phyloP scores from a whole-genome alignment of 2,888 invertebrate genomes.

The Cataglyphis cursor region DNA sequence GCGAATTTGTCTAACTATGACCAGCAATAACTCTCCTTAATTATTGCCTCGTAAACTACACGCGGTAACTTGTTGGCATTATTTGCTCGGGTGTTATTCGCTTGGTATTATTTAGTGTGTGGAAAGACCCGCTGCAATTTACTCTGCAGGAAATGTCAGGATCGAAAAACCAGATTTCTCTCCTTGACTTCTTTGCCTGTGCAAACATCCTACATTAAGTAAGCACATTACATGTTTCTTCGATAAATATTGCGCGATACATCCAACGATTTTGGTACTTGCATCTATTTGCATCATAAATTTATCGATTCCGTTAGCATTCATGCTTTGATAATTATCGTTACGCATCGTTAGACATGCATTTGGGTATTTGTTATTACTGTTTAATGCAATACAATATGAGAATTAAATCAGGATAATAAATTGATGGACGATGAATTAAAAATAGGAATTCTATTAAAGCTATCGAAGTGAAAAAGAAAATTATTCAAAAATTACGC shows the following conservation, averaged over 20 bases:
- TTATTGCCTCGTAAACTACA: slow-evolving; percentile 29
- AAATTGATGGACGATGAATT: slow-evolving; percentile 27
- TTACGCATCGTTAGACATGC: neutral
- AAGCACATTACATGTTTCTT: slow-evolving; percentile 6
- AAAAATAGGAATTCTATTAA: slow-evolving; percentile 23
- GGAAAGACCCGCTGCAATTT: slow-evolving; percentile 40
- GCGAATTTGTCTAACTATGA: slow-evolving; percentile 18
- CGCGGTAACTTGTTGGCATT: slow-evolving; percentile 7
- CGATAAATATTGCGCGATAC: neutral
- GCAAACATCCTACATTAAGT: slow-evolving; percentile 1
- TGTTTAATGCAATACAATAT: neutral
- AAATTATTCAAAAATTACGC: slow-evolving; percentile 29
- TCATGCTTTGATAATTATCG: slow-evolving; percentile 18
- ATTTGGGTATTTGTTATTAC: neutral
- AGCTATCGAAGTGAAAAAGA: neutral
- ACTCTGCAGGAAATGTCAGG: neutral
- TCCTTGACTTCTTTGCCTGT: neutral
- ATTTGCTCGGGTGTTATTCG: neutral
- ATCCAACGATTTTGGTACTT: neutral
- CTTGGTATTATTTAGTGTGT: neutral
- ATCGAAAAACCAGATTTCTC: neutral
- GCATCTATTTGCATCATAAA: neutral
- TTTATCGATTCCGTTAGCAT: slow-evolving; percentile 3
- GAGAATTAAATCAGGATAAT: slow-evolving; percentile 33
- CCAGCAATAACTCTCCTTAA: slow-evolving; percentile 23